phyloP scores from a whole-genome alignment of 2,797 vertebrate genomes.

The Neopelma chrysocephalum region DNA sequence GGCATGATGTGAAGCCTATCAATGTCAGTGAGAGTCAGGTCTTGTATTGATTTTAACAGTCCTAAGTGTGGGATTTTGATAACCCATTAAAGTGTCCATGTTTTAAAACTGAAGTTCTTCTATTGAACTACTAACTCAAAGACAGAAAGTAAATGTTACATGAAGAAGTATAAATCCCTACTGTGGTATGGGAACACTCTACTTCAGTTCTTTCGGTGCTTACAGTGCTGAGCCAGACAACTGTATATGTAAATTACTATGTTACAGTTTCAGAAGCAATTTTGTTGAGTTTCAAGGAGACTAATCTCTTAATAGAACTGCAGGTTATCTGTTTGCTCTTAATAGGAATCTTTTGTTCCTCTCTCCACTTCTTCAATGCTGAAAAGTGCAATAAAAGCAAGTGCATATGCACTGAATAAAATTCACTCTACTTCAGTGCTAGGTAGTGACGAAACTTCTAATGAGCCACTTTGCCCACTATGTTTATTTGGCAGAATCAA shows the following conservation, averaged over 20 bases:
- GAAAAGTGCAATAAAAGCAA: constrained; percentile 1
- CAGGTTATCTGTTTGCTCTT: not conserved
- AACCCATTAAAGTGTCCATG: not conserved
- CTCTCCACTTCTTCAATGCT: not conserved
- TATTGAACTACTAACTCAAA: not conserved
- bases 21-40: not conserved
- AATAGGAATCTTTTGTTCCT: constrained; percentile 18
- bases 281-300: not conserved
- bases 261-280: not conserved
- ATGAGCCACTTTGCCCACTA: not conserved
- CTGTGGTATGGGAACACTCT: fast-evolving
- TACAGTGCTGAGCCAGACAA: not conserved
- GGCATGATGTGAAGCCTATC: not conserved
- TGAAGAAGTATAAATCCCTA: not conserved
- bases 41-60: not conserved
- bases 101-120: not conserved
- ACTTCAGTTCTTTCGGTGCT: not conserved
- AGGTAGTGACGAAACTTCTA: not conserved
- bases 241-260: not conserved
- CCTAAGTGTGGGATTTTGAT: not conserved
- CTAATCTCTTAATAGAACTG: constrained; percentile 20
- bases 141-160: not conserved
- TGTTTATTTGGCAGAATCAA: constrained; percentile 10
- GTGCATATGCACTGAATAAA: not conserved
- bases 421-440: not conserved